phyloP scores from a whole-genome alignment of 2,797 vertebrate species.

The Selene dorsalis region DNA sequence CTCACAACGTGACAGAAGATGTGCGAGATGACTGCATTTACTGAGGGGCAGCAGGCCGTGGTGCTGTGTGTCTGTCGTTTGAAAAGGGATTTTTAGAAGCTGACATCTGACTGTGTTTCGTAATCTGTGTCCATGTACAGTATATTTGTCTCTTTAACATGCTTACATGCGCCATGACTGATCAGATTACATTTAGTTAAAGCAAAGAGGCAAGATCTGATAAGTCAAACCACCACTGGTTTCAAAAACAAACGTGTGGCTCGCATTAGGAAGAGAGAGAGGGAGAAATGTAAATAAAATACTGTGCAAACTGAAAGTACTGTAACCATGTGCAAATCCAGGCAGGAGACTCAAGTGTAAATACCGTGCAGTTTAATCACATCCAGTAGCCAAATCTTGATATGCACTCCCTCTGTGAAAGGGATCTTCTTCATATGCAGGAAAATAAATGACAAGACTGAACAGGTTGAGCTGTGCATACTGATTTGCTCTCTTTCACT shows the following conservation, averaged over 20 bases:
- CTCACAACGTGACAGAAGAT: slow-evolving; percentile 72
- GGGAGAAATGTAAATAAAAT: slow-evolving; percentile 19
- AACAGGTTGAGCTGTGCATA: slow-evolving; percentile 24
- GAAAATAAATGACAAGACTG: slow-evolving; percentile 46
- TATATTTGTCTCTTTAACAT: not conserved
- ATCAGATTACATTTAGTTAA: slow-evolving; percentile 5
- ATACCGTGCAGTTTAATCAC: slow-evolving; percentile 31
- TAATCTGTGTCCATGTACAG: not conserved
- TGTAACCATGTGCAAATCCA: slow-evolving; percentile 21
- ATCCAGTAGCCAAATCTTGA: slow-evolving; percentile 44
- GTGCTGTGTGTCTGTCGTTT: slow-evolving; percentile 24
- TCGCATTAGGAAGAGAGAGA: not conserved
- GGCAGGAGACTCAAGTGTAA: slow-evolving; percentile 15
- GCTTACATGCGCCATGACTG: not conserved
- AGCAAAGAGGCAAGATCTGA: slow-evolving; percentile 3
- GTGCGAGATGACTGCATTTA: slow-evolving; percentile 66
- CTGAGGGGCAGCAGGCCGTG: slow-evolving; percentile 34
- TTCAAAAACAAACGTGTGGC: not conserved
- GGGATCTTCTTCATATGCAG: slow-evolving; percentile 20
- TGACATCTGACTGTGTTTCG: slow-evolving; percentile 6
- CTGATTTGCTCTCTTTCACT: slow-evolving; percentile 22
- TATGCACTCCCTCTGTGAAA: slow-evolving; percentile 10
- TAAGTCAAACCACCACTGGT: not conserved
- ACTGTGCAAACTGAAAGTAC: not conserved
- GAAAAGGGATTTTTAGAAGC: slow-evolving; percentile 13